Evolutionary conservation across 1,140 invertebrate genomes (phyloP).

Genomic region (Papilio glaucus): DNA sequence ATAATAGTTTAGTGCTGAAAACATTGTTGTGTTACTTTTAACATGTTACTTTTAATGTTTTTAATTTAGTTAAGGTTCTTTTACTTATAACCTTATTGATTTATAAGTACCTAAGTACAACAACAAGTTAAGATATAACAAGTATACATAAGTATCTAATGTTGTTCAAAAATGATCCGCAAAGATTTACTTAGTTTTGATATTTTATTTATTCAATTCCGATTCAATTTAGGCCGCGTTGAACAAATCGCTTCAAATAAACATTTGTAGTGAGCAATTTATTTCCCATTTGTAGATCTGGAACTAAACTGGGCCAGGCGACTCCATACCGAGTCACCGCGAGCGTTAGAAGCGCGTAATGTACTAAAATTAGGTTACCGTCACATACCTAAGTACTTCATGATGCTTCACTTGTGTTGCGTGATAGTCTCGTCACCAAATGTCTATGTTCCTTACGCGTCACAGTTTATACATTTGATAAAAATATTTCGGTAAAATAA

Average conservation of each 20-base stretch:
- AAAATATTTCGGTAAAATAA: not conserved
- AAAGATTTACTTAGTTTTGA: not conserved
- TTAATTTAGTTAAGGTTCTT: no score
- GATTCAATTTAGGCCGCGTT: not conserved
- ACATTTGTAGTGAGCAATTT: slow-evolving; percentile 21
- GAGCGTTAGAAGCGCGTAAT: not conserved
- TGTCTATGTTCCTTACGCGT: not conserved
- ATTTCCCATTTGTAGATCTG: slow-evolving; percentile 16
- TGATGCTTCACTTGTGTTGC: slow-evolving; percentile 2
- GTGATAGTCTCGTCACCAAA: not conserved
- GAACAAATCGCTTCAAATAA: slow-evolving; percentile 8
- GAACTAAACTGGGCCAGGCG: not conserved
- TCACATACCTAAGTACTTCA: slow-evolving; percentile 18
- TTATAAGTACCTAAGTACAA: no score
- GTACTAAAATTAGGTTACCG: not conserved
- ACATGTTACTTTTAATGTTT: no score
- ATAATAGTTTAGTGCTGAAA: no score
- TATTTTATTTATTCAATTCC: slow-evolving; percentile 1
- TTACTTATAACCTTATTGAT: no score
- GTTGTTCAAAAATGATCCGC: no score
- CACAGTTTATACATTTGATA: not conserved
- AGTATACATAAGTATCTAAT: no score
- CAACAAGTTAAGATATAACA: no score
- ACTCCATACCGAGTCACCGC: not conserved
- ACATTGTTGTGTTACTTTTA: no score